Percentiles rank a stretch among this genome's conserved stretches.
Conservation (phyloP, 2,113 vertebrate species). For the Mus spicilegus region DNA sequence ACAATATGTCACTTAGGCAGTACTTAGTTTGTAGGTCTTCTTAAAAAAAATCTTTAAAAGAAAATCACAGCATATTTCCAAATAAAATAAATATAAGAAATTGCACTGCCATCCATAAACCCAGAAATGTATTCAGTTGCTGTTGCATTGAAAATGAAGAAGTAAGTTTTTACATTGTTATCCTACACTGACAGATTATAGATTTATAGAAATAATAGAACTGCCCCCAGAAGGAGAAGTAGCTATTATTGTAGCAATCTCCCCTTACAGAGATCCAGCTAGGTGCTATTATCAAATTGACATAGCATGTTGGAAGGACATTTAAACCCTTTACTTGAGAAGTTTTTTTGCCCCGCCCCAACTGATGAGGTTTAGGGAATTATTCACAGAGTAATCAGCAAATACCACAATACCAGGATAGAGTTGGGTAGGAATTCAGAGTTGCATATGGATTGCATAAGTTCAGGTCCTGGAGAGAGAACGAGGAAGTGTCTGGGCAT, state of each 20-base stretch:
- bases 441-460: constrained; percentile 79
- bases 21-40: constrained; percentile 83
- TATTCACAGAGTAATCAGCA: constrained; percentile 85
- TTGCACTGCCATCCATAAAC: constrained; percentile 87
- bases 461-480: constrained; percentile 83
- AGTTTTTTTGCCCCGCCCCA: constrained; percentile 79
- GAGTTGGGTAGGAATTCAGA: constrained; percentile 78
- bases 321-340: constrained; percentile 83
- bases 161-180: constrained; percentile 84
- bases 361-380: constrained; percentile 85
- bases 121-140: constrained; percentile 84
- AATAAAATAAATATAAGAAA: constrained; percentile 86
- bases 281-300: constrained; percentile 86
- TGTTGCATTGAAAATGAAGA: constrained; percentile 86
- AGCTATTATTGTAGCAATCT: constrained; percentile 80
- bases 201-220: constrained; percentile 89
- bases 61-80: constrained; percentile 65
- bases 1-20: constrained; percentile 88
- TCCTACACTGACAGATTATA: constrained; percentile 87
- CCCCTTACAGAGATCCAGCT: constrained; percentile 83
- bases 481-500: constrained; percentile 70
- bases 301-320: constrained; percentile 85
- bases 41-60: constrained; percentile 67
- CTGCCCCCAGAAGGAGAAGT: constrained; percentile 69
- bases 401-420: constrained; percentile 81